Percentiles rank a stretch among this genome's conserved stretches.
Conservation (phyloP, 35 echinoderm and acorn worm species). For the Stichopus chloronotus region DNA sequence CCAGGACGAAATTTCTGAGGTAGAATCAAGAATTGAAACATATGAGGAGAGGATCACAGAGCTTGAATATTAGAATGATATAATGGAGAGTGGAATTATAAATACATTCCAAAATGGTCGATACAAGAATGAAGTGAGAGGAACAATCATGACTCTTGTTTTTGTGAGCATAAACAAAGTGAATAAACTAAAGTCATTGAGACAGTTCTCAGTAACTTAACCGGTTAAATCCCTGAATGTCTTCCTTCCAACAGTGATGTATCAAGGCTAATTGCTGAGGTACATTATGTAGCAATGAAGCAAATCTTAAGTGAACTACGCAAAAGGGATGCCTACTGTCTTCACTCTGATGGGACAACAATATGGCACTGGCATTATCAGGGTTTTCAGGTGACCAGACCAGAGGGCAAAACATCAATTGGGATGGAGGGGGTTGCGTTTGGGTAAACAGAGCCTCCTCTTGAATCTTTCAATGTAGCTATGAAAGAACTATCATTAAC, state of each 20-base stretch:
- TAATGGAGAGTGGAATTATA: constrained; percentile 30
- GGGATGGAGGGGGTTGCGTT: constrained; percentile 48
- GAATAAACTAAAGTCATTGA: constrained; percentile 41
- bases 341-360: constrained; percentile 75
- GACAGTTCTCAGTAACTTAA: constrained; percentile 29
- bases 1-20: not conserved
- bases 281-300: not conserved
- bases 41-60: constrained; percentile 13
- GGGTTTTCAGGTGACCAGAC: constrained; percentile 59
- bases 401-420: constrained; percentile 55
- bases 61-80: not conserved
- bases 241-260: constrained; percentile 1
- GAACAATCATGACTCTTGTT: constrained; percentile 45
- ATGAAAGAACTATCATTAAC: constrained; percentile 43
- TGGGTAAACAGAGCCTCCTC: not conserved
- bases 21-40: not conserved
- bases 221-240: not conserved
- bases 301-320: not conserved
- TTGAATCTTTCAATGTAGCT: constrained; percentile 37
- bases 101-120: constrained; percentile 41
- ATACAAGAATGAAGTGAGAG: constrained; percentile 44
- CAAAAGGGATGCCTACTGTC: not conserved
- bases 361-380: constrained; percentile 63
- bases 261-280: constrained; percentile 12
- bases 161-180: constrained; percentile 31